Percentiles rank a stretch among this genome's conserved stretches.
Conservation (phyloP, 2,888 invertebrate genomes). For the Hemicrepidius hirtus region DNA sequence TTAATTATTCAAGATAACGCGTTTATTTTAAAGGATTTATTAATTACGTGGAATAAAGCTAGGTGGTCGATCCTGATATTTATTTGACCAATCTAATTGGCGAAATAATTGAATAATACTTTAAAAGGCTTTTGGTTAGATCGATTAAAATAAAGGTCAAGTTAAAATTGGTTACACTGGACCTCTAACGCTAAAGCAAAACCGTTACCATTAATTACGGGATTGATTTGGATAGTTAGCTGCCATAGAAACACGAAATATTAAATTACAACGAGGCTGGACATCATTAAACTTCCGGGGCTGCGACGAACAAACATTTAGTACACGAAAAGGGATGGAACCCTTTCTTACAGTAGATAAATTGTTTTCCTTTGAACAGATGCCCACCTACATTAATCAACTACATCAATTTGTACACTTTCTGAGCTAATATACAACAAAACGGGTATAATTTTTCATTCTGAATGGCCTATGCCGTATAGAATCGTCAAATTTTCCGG, state of each 20-base stretch:
- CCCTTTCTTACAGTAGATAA: slow-evolving; percentile 49
- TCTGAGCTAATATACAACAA: slow-evolving; percentile 28
- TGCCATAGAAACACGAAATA: slow-evolving; percentile 35
- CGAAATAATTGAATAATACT: too few relatives aligned
- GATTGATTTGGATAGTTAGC: slow-evolving; percentile 22
- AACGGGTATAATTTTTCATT: slow-evolving; percentile 30
- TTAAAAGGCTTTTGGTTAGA: too few relatives aligned
- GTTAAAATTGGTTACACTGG: background rate
- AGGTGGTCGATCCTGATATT: too few relatives aligned
- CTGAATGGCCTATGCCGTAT: slow-evolving; percentile 10
- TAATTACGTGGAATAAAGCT: too few relatives aligned
- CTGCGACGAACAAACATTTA: slow-evolving; percentile 47
- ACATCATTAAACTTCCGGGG: slow-evolving; percentile 49
- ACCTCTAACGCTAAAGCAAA: background rate
- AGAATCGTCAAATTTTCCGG: slow-evolving; percentile 24
- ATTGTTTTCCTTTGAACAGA: slow-evolving; percentile 50
- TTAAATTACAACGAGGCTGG: slow-evolving; percentile 43
- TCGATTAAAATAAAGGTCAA: too few relatives aligned
- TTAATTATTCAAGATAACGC: too few relatives aligned
- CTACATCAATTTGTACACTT: slow-evolving; percentile 38
- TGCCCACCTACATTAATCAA: slow-evolving; percentile 49
- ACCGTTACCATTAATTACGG: background rate
- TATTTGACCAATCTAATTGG: too few relatives aligned
- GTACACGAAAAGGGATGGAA: slow-evolving; percentile 51
- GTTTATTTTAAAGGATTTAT: too few relatives aligned